phyloP scores from a whole-genome alignment of 2,113 vertebrate species.

The Apaloderma vittatum region DNA sequence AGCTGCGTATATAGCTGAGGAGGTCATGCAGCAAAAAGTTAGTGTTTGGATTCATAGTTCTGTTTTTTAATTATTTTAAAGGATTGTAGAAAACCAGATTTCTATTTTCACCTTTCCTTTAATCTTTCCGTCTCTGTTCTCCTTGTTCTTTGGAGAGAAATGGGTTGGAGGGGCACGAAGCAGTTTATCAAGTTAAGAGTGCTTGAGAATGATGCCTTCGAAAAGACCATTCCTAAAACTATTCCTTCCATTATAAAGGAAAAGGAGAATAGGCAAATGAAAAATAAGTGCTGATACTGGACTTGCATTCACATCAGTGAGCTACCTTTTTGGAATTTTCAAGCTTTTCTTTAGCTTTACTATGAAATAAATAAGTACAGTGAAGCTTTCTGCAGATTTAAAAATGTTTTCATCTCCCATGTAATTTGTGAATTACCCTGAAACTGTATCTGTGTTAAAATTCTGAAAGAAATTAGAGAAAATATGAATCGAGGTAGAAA shows the following conservation, averaged over 20 bases:
- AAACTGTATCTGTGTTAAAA: not conserved
- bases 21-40: conserved; percentile 11
- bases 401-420: not conserved
- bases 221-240: not conserved
- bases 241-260: not conserved
- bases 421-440: not conserved
- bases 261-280: not conserved
- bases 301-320: fast-evolving
- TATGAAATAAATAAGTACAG: not conserved
- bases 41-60: not conserved
- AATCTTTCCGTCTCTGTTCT: fast-evolving
- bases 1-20: not conserved
- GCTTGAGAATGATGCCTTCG: not conserved
- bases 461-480: not conserved
- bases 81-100: not conserved
- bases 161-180: not conserved
- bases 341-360: not conserved
- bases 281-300: no score
- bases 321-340: fast-evolving
- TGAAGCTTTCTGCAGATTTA: not conserved
- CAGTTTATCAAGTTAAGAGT: not conserved
- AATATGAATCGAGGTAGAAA: not conserved
- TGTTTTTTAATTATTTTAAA: not conserved
- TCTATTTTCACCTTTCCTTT: not conserved
- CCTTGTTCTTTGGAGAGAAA: not conserved